Evolutionary conservation across 2,113 vertebrate species (phyloP).

Genomic region (Dicrurus megarhynchus): DNA sequence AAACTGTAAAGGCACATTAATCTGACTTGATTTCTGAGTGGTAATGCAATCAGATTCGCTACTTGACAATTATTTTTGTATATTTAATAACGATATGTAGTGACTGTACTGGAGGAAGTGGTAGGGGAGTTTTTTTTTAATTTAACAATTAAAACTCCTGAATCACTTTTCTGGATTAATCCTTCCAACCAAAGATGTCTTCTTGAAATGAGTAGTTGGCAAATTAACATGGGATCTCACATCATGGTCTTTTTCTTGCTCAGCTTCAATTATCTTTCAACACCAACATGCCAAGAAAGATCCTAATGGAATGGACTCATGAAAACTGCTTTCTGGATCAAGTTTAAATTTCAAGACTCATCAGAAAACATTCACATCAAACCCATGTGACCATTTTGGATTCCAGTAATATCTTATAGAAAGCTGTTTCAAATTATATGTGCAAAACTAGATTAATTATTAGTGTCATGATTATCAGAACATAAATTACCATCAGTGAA

Average conservation of each 20-base stretch:
- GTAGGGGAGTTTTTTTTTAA: not conserved
- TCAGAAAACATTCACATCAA: not conserved
- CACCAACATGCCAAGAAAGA: not conserved
- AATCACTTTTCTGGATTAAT: not conserved
- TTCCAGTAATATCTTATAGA: not conserved
- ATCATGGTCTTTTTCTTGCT: not conserved
- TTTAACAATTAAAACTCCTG: not conserved
- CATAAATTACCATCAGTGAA: not conserved
- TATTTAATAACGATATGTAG: not conserved
- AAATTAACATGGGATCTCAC: not conserved
- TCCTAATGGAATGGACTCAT: not conserved
- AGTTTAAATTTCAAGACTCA: not conserved
- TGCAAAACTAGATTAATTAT: not conserved
- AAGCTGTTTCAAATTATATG: not conserved
- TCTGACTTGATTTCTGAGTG: not conserved
- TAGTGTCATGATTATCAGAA: not conserved
- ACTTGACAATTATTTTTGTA: not conserved
- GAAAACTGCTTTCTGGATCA: not conserved
- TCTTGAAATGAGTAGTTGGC: not conserved
- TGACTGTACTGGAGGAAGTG: not conserved
- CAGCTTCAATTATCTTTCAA: not conserved
- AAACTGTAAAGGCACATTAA: not conserved
- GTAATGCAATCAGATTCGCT: not conserved
- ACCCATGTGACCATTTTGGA: not conserved
- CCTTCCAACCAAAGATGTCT: not conserved